These are phyloP conservation scores for Pionites leucogaster DNA, from an alignment of 2,113 vertebrate genomes.

Conservation along the genomic window DNA sequence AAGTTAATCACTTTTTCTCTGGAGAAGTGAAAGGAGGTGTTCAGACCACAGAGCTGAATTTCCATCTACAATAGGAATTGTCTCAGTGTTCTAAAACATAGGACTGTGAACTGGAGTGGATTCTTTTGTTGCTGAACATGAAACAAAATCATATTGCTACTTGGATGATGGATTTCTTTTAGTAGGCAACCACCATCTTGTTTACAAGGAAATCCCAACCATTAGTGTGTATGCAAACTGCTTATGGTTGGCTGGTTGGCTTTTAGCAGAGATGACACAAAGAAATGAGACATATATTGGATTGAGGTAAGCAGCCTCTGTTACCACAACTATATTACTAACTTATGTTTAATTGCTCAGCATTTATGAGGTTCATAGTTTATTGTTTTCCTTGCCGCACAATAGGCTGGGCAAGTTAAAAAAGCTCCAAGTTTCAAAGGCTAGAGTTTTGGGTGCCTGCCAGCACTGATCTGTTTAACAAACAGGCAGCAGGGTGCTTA, in stretches of 20 bases:
- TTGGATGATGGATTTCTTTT: neutral
- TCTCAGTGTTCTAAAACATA: neutral
- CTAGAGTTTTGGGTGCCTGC: slow-evolving; percentile 75
- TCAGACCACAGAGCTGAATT: neutral
- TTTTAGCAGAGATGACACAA: slow-evolving; percentile 69
- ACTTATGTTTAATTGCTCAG: slow-evolving; percentile 73
- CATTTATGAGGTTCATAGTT: slow-evolving; percentile 73
- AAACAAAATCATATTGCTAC: slow-evolving; percentile 22
- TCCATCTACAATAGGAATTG: neutral
- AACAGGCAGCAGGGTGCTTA: slow-evolving; percentile 82
- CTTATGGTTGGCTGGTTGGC: slow-evolving; percentile 26
- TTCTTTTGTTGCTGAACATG: neutral
- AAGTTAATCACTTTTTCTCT: neutral
- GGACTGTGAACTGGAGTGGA: neutral
- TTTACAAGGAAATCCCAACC: slow-evolving; percentile 50
- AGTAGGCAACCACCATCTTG: slow-evolving; percentile 59
- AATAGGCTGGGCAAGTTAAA: slow-evolving; percentile 72
- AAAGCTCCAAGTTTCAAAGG: slow-evolving; percentile 78
- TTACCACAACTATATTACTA: slow-evolving; percentile 74
- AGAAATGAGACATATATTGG: slow-evolving; percentile 63
- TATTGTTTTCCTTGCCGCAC: slow-evolving; percentile 76
- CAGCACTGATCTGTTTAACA: slow-evolving; percentile 80
- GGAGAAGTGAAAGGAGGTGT: neutral
- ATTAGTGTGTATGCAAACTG: slow-evolving; percentile 13
- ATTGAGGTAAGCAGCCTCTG: slow-evolving; percentile 72